Evolutionary conservation across 2,113 vertebrate genomes (phyloP), one percentile per base, ranked within the genome.

Genomic region (Indri indri): DNA sequence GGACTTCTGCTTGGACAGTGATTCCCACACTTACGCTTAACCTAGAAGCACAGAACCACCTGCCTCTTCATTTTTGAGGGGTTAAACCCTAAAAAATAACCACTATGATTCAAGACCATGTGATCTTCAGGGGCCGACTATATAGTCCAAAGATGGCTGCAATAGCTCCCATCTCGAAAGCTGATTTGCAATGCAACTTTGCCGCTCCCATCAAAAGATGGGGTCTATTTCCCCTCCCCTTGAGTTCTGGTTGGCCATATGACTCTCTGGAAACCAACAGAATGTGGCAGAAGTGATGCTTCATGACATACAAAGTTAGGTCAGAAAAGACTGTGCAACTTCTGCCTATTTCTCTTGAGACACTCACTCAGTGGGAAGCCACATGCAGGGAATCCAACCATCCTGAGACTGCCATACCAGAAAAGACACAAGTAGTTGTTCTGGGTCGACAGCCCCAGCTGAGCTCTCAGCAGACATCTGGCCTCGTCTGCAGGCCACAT

Each of bases 361-460:
- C 6, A 18, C 3, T 54, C 12, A 34, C 25, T 74, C 1, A 16
- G 42, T 23, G 77, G 11, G 37, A 84, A 82, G 47, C 57, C 79
- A 79, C 13, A 0, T n/a, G 37, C 18, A 66, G 59, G 20, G 79
- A 73, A 61, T 77, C 9, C 40, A 61, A 0, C 34, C 37, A 27
- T 66, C 17, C 40, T 57, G 61, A 70, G 65, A 57, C 65, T 54
- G 20, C 71, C 23, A 9, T 5, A 37, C 40, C 10, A 65, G 68
- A 61, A 68, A 95, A 90, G 32, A 68, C 18, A 16, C 34, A 40
- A 18, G 42, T 42, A 50, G 12, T 54, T 37, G 22, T 37, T 90
- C 57, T 1, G 2, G 66, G 47, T 70, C 0, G 0, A 25, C 12
- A 30, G 16, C 34, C 8, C 25, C 12, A 0, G 23, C 70, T 37